phyloP scores from a whole-genome alignment of 2,113 vertebrate genomes.

The Channa maculata region DNA sequence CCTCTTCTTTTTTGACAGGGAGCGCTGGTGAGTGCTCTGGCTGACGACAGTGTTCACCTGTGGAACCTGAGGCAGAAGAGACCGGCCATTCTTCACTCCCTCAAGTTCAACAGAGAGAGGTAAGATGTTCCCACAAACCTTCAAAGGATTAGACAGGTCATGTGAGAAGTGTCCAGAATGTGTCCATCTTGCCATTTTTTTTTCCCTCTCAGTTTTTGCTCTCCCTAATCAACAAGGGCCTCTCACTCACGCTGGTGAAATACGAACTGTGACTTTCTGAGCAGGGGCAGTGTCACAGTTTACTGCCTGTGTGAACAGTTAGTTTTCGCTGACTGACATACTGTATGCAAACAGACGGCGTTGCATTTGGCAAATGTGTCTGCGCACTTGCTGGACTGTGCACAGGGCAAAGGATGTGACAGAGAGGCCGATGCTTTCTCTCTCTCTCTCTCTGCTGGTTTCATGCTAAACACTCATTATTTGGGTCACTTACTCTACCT shows the following conservation, averaged over 20 bases:
- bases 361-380: constrained; percentile 56
- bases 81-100: constrained; percentile 96
- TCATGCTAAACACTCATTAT: constrained; percentile 51
- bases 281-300: constrained; percentile 47
- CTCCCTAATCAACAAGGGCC: constrained; percentile 14
- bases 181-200: background rate
- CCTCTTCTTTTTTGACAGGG: constrained; percentile 81
- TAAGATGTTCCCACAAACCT: constrained; percentile 66
- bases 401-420: constrained; percentile 44
- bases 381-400: constrained; percentile 30
- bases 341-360: constrained; percentile 57
- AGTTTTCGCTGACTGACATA: constrained; percentile 34
- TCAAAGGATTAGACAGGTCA: background rate
- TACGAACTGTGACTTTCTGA: constrained; percentile 27
- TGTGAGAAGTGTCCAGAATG: background rate
- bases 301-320: constrained; percentile 48
- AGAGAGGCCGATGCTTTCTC: constrained; percentile 9
- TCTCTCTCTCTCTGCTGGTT: constrained; percentile 41
- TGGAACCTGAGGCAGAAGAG: constrained; percentile 99
- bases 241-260: constrained; percentile 37
- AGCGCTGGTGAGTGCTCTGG: constrained; percentile 98
- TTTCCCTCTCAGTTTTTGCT: background rate
- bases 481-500: constrained; percentile 59
- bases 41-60: constrained; percentile 97
- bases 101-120: constrained; percentile 99